Percentiles rank a stretch among this genome's conserved stretches.
Evolutionary conservation across 2,888 invertebrate species (phyloP).

Genomic region (Lepidonotus clava): DNA sequence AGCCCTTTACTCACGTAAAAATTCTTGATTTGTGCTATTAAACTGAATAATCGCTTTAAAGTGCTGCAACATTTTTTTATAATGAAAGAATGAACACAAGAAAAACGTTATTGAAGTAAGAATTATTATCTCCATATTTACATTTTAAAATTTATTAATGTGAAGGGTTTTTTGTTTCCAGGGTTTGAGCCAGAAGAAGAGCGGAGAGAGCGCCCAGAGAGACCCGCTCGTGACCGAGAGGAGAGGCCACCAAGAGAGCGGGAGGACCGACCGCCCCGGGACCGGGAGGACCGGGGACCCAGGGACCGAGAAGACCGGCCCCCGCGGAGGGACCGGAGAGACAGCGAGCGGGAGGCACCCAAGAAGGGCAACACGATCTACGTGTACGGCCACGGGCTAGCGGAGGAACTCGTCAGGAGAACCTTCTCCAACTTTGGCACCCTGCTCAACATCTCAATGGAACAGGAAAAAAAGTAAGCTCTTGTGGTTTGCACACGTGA

Average conservation of each 20-base stretch:
- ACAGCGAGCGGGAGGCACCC: constrained; percentile 51
- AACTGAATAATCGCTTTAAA: too few species aligned
- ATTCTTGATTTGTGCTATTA: too few species aligned
- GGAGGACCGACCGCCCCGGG: constrained; percentile 26
- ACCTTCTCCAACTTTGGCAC: constrained; percentile 88
- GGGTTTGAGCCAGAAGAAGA: constrained; percentile 62
- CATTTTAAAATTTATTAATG: not conserved
- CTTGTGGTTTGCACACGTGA: too few species aligned
- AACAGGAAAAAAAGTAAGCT: constrained; percentile 89
- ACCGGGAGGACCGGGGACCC: constrained; percentile 71
- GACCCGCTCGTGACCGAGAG: not conserved
- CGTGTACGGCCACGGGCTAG: constrained; percentile 89
- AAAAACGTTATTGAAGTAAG: too few species aligned
- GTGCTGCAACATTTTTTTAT: too few species aligned
- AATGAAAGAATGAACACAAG: too few species aligned
- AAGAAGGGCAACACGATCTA: constrained; percentile 88
- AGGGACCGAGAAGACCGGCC: constrained; percentile 78
- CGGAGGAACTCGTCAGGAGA: constrained; percentile 89
- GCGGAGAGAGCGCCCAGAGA: not conserved
- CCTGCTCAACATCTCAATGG: constrained; percentile 91
- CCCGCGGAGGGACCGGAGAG: constrained; percentile 49
- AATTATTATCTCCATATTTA: too few species aligned
- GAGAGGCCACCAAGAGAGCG: constrained; percentile 12
- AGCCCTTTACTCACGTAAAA: too few species aligned
- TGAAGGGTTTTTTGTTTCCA: constrained; percentile 29